These are phyloP conservation scores for Sebastes minor DNA, from an alignment of 2,797 vertebrate genomes.

Conservation along the genomic window DNA sequence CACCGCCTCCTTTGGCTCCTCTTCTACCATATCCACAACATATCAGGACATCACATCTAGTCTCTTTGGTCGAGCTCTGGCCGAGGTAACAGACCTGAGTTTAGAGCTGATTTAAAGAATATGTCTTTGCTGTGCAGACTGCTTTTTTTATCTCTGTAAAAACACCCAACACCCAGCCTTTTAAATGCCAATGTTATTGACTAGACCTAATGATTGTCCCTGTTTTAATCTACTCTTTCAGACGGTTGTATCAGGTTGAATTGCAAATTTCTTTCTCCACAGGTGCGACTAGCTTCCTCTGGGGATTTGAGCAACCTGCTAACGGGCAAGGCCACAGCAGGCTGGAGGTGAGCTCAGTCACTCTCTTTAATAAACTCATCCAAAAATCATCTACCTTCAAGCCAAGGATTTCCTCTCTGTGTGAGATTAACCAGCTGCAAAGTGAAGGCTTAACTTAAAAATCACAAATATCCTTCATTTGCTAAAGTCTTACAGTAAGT, in stretches of 20 bases:
- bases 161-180: neutral
- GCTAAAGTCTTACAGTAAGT: neutral
- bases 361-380: neutral
- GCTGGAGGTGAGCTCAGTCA: constrained; percentile 89
- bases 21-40: constrained; percentile 78
- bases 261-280: constrained; percentile 3
- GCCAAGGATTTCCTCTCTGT: neutral
- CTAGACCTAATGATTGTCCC: neutral
- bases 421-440: neutral
- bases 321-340: constrained; percentile 81
- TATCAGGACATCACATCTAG: constrained; percentile 90
- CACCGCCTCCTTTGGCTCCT: constrained; percentile 80
- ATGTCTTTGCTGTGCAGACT: neutral
- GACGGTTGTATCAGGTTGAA: neutral
- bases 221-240: neutral
- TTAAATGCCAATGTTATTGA: neutral
- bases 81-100: constrained; percentile 82
- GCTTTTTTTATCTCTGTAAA: neutral
- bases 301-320: constrained; percentile 89
- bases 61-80: constrained; percentile 84
- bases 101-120: neutral
- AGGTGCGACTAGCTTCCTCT: constrained; percentile 92
- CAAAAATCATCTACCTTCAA: neutral
- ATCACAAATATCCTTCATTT: neutral
- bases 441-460: neutral